phyloP scores from a whole-genome alignment of 1,140 invertebrate species.

The Saccostrea glomerata region DNA sequence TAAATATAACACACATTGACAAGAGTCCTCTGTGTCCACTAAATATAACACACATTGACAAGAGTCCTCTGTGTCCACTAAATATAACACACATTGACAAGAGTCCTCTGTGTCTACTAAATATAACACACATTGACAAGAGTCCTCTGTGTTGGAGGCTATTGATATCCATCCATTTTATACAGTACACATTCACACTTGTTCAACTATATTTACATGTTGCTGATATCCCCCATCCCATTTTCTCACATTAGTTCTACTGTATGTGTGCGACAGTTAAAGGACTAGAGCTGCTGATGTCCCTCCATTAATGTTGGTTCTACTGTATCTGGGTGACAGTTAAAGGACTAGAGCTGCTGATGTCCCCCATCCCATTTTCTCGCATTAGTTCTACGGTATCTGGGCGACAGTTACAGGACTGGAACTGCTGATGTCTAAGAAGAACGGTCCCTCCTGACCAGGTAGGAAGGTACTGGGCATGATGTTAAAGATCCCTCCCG shows the following conservation, averaged over 20 bases:
- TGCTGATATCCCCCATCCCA: slow-evolving; percentile 83
- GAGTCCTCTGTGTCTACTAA: too few species aligned
- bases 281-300: slow-evolving; percentile 83
- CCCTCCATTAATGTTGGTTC: slow-evolving; percentile 70
- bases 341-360: slow-evolving; percentile 84
- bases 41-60: too few species aligned
- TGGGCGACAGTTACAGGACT: too few species aligned
- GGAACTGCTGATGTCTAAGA: slow-evolving; percentile 80
- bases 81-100: too few species aligned
- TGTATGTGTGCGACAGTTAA: slow-evolving; percentile 67
- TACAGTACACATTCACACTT: too few species aligned
- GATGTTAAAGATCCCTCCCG: slow-evolving; percentile 84
- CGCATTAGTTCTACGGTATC: too few species aligned
- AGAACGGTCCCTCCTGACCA: slow-evolving; percentile 93
- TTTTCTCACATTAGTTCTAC: slow-evolving; percentile 50
- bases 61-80: too few species aligned
- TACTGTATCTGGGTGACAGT: slow-evolving; percentile 78
- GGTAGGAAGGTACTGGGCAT: slow-evolving; percentile 92
- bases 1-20: too few species aligned
- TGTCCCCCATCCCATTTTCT: slow-evolving; percentile 76
- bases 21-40: too few species aligned
- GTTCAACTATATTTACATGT: slow-evolving; percentile 61
- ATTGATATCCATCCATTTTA: too few species aligned
- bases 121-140: too few species aligned
- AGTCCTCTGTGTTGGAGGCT: too few species aligned